Evolutionary conservation across 2,797 vertebrate species (phyloP), one percentile per base, ranked within the genome.

Genomic region (Sebastes hopkinsi): DNA sequence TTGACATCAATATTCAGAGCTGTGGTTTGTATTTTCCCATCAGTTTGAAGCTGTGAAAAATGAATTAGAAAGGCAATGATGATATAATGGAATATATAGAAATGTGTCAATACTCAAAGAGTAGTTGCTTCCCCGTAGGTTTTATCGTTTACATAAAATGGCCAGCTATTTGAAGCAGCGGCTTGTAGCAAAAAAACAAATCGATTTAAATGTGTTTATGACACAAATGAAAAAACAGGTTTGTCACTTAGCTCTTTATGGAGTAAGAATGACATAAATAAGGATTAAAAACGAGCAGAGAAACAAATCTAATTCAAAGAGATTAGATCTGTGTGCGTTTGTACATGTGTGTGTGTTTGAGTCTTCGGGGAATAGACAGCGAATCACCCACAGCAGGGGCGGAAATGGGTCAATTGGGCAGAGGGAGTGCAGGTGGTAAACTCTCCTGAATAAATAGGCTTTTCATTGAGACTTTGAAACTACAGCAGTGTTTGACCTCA

Each of bases 391-490:
- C 27, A 4, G 75, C 67, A 77, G 72, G 16, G 74, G 67, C 71
- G 30, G 71, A 75, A 66, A 80, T 72, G 27, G 76, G 70, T 84
- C 73, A 72, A 27, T 22, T 75, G 69, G 55, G 50, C 68, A 30
- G 71, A 60, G 11, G 61, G 80, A 77, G 64, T 81, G 76, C 79
- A 88, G 83, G 81, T 85, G 81, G 61, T 79, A 74, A 84, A 75
- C 66, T 56, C 25, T 74, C 27, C 73, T 55, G 22, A 84, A 83
- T 78, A 87, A 88, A 89, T 64, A 38, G 75, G 32, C 72, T 80
- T 82, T 86, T 87, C 75, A 82, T 72, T 67, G 75, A 84, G 66
- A 85, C 85, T 87, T 83, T 69, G 75, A 84, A 87, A 83, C 62
- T 54, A 72, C 52, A 25, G 36, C 69, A 46, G 83, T 42, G 59